Percentiles rank a stretch among this genome's conserved stretches.
phyloP scores from a whole-genome alignment of 2,797 vertebrate genomes.

The Oryzias sinensis region DNA sequence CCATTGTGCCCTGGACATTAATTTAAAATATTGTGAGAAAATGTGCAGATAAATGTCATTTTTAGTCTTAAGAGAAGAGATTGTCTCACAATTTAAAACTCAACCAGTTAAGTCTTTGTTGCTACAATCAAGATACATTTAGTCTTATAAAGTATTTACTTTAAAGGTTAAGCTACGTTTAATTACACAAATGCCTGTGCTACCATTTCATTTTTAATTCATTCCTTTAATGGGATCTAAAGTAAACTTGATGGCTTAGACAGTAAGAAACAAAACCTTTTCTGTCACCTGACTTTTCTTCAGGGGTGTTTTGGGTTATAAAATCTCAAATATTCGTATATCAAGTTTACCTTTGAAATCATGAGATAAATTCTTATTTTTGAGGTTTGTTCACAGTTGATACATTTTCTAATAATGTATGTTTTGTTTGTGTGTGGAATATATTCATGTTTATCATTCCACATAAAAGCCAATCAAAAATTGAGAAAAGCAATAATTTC shows the following conservation, averaged over 20 bases:
- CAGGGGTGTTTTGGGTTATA: conserved; percentile 6
- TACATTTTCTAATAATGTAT: background rate
- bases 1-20: background rate
- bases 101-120: too few species aligned
- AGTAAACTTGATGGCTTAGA: background rate
- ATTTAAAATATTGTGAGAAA: background rate
- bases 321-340: background rate
- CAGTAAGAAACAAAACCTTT: background rate
- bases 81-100: too few species aligned
- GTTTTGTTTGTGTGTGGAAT: background rate
- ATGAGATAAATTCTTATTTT: too few species aligned
- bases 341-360: background rate
- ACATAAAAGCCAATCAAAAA: too few species aligned
- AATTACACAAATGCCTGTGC: background rate
- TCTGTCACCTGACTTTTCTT: background rate
- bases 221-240: background rate
- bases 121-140: background rate
- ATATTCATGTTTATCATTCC: background rate
- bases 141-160: background rate
- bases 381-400: background rate
- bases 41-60: background rate
- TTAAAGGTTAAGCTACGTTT: background rate
- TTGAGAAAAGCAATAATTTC: background rate
- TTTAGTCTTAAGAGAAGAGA: too few species aligned
- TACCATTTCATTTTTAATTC: background rate